Evolutionary conservation across 2,797 vertebrate genomes (phyloP).

Genomic region (Tokudaia muenninki): DNA sequence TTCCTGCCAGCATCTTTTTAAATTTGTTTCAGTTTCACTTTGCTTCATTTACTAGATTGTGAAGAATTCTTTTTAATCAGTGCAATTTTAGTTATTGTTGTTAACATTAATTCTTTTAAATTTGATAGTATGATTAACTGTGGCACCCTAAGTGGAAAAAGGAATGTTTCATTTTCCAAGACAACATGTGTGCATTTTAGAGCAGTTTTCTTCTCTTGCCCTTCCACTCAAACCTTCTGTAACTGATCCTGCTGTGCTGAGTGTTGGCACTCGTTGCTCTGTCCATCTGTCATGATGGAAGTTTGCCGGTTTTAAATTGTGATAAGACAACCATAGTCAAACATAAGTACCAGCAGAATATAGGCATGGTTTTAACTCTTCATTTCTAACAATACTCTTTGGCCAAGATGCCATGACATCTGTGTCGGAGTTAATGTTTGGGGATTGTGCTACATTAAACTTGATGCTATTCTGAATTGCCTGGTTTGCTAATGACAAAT

Average conservation of each 20-base stretch:
- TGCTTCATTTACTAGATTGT: background rate
- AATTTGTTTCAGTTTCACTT: background rate
- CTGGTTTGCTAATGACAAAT: constrained; percentile 32
- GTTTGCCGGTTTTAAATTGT: constrained; percentile 70
- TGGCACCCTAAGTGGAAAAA: background rate
- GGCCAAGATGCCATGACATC: constrained; percentile 27
- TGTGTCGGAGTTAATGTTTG: constrained; percentile 54
- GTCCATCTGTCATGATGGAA: constrained; percentile 78
- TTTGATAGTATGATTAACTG: background rate
- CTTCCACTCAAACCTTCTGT: constrained; percentile 43
- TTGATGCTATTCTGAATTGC: background rate
- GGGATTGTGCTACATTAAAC: background rate
- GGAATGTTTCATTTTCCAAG: background rate
- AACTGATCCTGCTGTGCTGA: constrained; percentile 10
- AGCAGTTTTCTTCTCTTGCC: constrained; percentile 34
- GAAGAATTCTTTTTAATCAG: background rate
- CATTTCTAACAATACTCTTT: constrained; percentile 44
- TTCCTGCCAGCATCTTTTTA: background rate
- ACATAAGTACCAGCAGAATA: constrained; percentile 57
- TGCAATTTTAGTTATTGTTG: background rate
- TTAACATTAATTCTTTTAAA: background rate
- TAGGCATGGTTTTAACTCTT: constrained; percentile 56
- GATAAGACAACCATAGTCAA: constrained; percentile 46
- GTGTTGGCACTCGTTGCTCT: constrained; percentile 56
- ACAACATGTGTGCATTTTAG: background rate